Evolutionary conservation across 1,140 invertebrate species (phyloP).

Genomic region (Prorops nasuta): DNA sequence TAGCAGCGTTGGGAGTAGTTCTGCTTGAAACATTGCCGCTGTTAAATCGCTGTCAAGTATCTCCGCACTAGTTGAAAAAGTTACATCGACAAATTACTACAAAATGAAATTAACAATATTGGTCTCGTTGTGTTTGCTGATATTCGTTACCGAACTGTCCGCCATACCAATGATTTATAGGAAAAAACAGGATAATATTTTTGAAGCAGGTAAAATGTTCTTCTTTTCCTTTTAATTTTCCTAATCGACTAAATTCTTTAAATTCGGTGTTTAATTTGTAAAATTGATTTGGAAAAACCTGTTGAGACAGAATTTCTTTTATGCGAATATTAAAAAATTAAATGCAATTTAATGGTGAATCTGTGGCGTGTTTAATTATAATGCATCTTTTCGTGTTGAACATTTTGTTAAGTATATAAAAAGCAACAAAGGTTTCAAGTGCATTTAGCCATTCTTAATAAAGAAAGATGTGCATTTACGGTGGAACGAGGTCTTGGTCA

Average conservation of each 20-base stretch:
- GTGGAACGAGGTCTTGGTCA: slow-evolving; percentile 17
- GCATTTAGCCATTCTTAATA: no score
- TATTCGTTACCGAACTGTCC: background rate
- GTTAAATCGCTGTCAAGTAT: background rate
- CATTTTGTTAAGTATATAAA: no score
- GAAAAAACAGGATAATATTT: slow-evolving; percentile 44
- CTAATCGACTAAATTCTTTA: no score
- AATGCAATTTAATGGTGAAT: no score
- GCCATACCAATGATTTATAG: slow-evolving; percentile 48
- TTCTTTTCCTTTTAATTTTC: background rate
- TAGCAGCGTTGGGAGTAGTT: background rate
- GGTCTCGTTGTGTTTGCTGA: background rate
- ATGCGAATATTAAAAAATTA: no score
- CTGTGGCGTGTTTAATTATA: no score
- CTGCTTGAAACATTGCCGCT: background rate
- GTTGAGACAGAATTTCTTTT: no score
- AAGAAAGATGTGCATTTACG: no score
- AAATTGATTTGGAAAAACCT: no score
- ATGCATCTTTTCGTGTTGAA: no score
- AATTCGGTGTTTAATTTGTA: no score
- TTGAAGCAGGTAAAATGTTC: slow-evolving; percentile 40
- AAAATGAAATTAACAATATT: background rate
- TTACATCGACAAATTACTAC: background rate
- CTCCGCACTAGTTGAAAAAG: background rate
- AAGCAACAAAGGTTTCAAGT: no score